A percentile compares a stretch with the other conserved stretches of the same genome.
phyloP scores from a whole-genome alignment of 2,888 invertebrate species.

The Clanis bilineata region DNA sequence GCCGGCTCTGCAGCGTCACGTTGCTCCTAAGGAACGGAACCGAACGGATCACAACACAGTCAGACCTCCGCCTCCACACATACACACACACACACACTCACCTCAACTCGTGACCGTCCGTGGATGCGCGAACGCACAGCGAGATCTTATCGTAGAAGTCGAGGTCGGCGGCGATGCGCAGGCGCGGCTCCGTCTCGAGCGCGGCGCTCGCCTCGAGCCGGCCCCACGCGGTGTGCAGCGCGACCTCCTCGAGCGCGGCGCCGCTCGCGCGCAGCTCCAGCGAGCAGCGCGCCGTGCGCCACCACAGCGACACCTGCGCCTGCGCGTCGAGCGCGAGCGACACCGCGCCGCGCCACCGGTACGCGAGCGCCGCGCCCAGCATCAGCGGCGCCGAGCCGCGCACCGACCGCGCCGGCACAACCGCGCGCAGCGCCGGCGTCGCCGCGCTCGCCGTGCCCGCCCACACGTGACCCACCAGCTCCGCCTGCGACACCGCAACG shows the following conservation, averaged over 20 bases:
- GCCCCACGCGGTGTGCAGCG: constrained; percentile 40
- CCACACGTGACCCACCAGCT: constrained; percentile 68
- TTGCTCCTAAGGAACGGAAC: constrained; percentile 5
- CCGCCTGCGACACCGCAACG: constrained; percentile 38
- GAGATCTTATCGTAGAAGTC: constrained; percentile 61
- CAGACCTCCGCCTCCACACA: constrained; percentile 2
- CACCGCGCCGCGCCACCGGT: constrained; percentile 24
- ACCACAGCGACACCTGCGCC: constrained; percentile 42
- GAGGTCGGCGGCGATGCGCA: constrained; percentile 48
- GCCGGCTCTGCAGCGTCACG: constrained; percentile 17
- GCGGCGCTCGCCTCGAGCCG: constrained; percentile 26
- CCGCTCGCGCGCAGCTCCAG: constrained; percentile 24
- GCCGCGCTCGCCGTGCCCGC: constrained; percentile 58
- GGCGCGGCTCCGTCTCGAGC: constrained; percentile 33
- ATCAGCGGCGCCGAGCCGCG: constrained; percentile 24
- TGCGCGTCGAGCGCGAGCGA: constrained; percentile 37
- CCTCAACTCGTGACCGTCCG: constrained; percentile 28
- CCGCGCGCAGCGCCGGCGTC: constrained; percentile 54
- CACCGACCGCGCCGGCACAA: constrained; percentile 30
- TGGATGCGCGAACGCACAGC: constrained; percentile 58
- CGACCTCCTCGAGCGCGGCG: constrained; percentile 29
- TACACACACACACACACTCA: constrained; percentile 16
- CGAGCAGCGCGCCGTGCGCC: constrained; percentile 39
- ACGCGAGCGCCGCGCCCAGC: constrained; percentile 31
- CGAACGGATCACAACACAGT: neutral